phyloP scores from a whole-genome alignment of 2,113 vertebrate species.

The Cephalopholis sonnerati region DNA sequence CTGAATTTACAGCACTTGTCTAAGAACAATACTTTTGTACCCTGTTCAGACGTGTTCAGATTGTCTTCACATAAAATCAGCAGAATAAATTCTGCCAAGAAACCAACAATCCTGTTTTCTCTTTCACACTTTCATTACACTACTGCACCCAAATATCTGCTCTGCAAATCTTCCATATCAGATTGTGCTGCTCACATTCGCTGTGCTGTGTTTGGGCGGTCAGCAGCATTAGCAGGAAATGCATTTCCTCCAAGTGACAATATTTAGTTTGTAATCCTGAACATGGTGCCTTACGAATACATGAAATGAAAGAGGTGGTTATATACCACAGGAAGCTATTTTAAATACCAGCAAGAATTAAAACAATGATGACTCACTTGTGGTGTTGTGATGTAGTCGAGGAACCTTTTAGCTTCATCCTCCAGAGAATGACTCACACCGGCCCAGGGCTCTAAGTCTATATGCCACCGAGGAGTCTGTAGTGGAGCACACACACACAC shows the following conservation, averaged over 20 bases:
- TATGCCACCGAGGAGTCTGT: constrained; percentile 90
- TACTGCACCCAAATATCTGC: background rate
- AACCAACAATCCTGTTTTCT: background rate
- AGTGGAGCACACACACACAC: constrained; percentile 47
- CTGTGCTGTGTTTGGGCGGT: background rate
- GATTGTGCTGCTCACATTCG: background rate
- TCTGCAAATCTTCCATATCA: background rate
- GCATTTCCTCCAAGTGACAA: background rate
- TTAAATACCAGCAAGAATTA: background rate
- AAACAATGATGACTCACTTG: constrained; percentile 84
- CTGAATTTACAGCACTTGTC: background rate
- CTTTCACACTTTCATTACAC: background rate
- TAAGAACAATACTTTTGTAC: background rate
- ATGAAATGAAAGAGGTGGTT: background rate
- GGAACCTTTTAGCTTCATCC: constrained; percentile 92
- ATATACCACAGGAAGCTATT: background rate
- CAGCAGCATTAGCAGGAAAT: background rate
- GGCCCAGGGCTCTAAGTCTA: constrained; percentile 93
- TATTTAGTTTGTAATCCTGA: background rate
- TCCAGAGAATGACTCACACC: constrained; percentile 86
- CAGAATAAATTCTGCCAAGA: background rate
- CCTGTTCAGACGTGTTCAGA: background rate
- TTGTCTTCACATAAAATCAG: background rate
- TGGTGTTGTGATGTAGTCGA: constrained; percentile 91
- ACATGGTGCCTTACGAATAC: background rate